phyloP scores from a whole-genome alignment of 2,113 vertebrate species.

The Peucedramus taeniatus region DNA sequence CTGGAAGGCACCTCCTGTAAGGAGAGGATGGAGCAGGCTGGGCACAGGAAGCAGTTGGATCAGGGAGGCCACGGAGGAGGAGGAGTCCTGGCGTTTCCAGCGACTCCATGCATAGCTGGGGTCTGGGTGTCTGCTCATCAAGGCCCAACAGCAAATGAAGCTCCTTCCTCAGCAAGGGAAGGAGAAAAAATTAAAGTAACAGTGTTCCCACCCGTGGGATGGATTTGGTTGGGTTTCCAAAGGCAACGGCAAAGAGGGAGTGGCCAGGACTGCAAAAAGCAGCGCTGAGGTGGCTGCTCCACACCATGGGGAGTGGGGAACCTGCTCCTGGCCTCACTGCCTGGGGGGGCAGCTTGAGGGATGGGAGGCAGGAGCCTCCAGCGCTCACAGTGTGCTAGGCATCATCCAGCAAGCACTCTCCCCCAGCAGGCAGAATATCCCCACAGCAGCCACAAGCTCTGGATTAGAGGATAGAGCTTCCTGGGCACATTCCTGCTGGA shows the following conservation, averaged over 20 bases:
- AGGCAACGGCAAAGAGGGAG: neutral
- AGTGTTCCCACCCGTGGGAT: neutral
- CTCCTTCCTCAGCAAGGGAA: neutral
- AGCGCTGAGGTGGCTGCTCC: fast-evolving
- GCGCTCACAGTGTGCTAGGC: neutral
- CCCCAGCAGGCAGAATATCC: fast-evolving
- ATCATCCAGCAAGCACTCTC: fast-evolving
- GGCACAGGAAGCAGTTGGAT: neutral
- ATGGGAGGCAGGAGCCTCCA: neutral
- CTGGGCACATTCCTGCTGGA: neutral
- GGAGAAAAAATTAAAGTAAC: neutral
- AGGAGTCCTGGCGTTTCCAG: neutral
- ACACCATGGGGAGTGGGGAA: neutral
- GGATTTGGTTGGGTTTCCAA: neutral
- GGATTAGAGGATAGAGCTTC: neutral
- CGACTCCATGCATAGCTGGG: neutral
- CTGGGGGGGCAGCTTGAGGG: neutral
- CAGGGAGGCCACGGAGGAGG: fast-evolving
- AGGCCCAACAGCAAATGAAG: neutral
- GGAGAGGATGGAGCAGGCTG: neutral
- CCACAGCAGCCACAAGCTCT: fast-evolving
- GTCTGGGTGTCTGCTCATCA: neutral
- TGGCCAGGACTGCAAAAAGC: neutral
- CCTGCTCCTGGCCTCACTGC: neutral
- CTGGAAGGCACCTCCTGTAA: neutral